Evolutionary conservation across 2,113 vertebrate genomes (phyloP), one percentile per base, ranked within the genome.

Genomic region (Callorhinus ursinus): DNA sequence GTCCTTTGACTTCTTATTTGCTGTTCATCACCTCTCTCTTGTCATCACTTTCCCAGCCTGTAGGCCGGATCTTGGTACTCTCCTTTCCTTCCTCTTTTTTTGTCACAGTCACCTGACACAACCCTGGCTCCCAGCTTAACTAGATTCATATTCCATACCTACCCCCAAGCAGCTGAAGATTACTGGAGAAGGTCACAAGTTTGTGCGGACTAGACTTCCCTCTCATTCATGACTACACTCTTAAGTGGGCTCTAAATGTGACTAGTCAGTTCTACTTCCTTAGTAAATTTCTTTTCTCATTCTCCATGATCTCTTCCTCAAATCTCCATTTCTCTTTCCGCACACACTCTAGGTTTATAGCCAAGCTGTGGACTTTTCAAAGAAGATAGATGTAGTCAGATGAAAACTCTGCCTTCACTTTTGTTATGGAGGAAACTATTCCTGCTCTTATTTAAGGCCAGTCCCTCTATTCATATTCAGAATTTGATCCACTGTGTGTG

Each of bases 271-370:
- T 89, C n/a, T 83, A 76, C 87, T 57, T 85, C 80, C 19, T 77
- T 86, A 77, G 33, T 84, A 86, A 76, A 76, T 85, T 93, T 93
- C 24, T 93, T 61, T 85, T 85, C 65, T 83, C 26, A 28, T 15
- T 72, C 53, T 80, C 42, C 5, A 39, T 81, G 51, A 86, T 86
- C 53, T 92, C 83, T 63, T 81, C 18, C 11, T 82, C 86, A 87
- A 12, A 71, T 92, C 63, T 72, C 55, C 57, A 42, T 11, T 71
- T 81, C 33, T 91, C 39, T 10, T 87, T 95, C 31, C 53, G 80
- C 7, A 46, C 19, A 36, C 15, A 33, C 7, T 80, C 7, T 76
- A 18, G 10, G 31, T n/a, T 69, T 39, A 26, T 90, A 65, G 67
- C 28, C 59, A 49, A 49, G 22, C 49, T 77, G 11, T 90, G 39